Evolutionary conservation across 2,113 vertebrate genomes (phyloP), one percentile per base, ranked within the genome.

Genomic region (Spea multiplicata): DNA sequence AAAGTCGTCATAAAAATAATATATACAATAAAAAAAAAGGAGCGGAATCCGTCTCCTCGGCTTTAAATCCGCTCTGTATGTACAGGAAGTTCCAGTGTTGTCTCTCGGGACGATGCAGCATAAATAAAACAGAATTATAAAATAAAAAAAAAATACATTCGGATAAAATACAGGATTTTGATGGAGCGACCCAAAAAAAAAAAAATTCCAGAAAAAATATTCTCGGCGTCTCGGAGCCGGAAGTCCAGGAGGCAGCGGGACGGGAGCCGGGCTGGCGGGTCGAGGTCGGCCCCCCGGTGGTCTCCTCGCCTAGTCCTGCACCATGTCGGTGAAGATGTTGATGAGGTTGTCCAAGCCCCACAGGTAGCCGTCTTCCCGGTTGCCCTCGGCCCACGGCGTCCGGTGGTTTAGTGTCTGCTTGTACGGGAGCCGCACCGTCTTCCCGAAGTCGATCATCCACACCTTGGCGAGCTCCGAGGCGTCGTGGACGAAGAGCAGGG

Each of bases 381-480:
- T 97, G 61, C 96, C 95, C 81, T 97, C 96, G 0, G 83, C 68
- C 95, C 95, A 97, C 13, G 94, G 91, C 8, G 91, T 91, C 72
- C 94, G 89, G 88, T 97, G 96, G 84, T 93, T 93, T 79, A 97
- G 88, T 0, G 84, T 94, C 73, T 84, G 89, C 14, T 87, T 83
- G 6, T 83, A 82, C 0, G 87, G 90, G 69, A 97, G 88, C 12
- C 90, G 89, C 3, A 95, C 90, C 0, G 95, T 97, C 87, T 97
- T 97, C 77, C 96, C 95, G 1, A 97, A 97, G 89, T 97, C 96
- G 0, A 97, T 97, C 95, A 97, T 97, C 95, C 96, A 96, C 48
- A 97, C 94, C 46, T 86, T 90, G 61, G 95, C 94, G 77, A 90
- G 88, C 55, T 91, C 93, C 0, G 92, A 91, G 50, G 88, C 82